Evolutionary conservation across 2,113 vertebrate genomes (phyloP), one percentile per base, ranked within the genome.

Genomic region (Catharus minimus): DNA sequence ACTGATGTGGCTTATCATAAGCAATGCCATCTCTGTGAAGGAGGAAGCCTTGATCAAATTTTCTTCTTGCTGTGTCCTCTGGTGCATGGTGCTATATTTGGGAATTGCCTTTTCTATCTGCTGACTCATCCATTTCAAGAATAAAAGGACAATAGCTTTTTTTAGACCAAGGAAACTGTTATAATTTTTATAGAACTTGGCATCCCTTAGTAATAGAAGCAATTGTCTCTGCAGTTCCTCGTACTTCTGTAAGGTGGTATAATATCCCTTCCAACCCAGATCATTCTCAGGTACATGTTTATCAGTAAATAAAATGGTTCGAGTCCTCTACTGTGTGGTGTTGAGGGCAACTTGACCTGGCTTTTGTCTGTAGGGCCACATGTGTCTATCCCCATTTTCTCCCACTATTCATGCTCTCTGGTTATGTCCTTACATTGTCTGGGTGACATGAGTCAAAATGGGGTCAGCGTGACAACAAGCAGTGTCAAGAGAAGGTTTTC

Each of bases 121-220:
- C 93, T 97, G 95, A 95, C 71, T 96, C 95, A 96, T 88, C 67
- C 6, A 9, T 77, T 52, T 80, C 64, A 88, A 66, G 95, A 94
- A 92, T 90, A 91, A 90, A 90, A 93, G 52, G 26, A 86, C 6
- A 5, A 47, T 53, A 72, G 19, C 38, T 91, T 80, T 96, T 93
- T 87, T 90, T 90, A 91, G 82, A 61, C 61, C 41, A 85, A 65
- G 49, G 58, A 75, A 79, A 55, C 13, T 0, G 8, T 58, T 86
- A 21, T 17, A n/a, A 32, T 82, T 85, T 84, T 88, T 92, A 77
- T 77, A 72, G 66, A 57, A 76, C 66, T 92, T 91, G 67, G 65
- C 69, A 52, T 69, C 44, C 66, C 75, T 86, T 81, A 36, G 49
- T 90, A 92, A 56, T 8, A n/a, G 88, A 72, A 86, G 7, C 50